phyloP scores from a whole-genome alignment of 2,113 vertebrate species.

The Pachypanchax playfairii region DNA sequence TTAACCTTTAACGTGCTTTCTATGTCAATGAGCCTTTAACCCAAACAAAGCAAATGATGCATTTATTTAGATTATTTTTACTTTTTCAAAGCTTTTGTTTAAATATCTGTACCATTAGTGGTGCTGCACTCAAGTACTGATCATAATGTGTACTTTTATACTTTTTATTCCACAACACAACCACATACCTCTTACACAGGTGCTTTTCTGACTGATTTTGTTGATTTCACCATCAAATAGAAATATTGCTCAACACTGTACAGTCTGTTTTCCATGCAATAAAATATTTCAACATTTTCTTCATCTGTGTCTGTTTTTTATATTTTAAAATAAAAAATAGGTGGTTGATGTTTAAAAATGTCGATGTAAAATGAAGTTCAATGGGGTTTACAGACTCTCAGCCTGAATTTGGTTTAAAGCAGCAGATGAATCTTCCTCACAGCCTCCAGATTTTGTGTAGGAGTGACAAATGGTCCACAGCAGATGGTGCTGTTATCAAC shows the following conservation, averaged over 20 bases:
- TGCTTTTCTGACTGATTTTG: neutral
- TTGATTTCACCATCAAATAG: slow-evolving; percentile 1
- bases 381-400: neutral
- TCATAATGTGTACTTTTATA: neutral
- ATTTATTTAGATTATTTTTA: neutral
- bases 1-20: no score
- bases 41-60: neutral
- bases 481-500: slow-evolving; percentile 59
- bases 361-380: neutral
- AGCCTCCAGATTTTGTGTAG: slow-evolving; percentile 39
- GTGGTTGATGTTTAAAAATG: neutral
- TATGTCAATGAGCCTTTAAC: neutral
- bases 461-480: slow-evolving; percentile 48
- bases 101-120: neutral
- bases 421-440: slow-evolving; percentile 7
- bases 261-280: slow-evolving; percentile 18
- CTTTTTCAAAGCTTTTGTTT: neutral
- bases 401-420: neutral
- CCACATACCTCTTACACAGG: neutral
- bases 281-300: slow-evolving; percentile 18
- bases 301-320: neutral
- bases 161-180: slow-evolving; percentile 7
- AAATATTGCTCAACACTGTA: slow-evolving; percentile 10
- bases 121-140: neutral
- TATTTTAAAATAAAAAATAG: neutral